These are phyloP conservation scores for Cheirogaleus major DNA, from an alignment of 2,797 vertebrate species.

Conservation along the genomic window DNA sequence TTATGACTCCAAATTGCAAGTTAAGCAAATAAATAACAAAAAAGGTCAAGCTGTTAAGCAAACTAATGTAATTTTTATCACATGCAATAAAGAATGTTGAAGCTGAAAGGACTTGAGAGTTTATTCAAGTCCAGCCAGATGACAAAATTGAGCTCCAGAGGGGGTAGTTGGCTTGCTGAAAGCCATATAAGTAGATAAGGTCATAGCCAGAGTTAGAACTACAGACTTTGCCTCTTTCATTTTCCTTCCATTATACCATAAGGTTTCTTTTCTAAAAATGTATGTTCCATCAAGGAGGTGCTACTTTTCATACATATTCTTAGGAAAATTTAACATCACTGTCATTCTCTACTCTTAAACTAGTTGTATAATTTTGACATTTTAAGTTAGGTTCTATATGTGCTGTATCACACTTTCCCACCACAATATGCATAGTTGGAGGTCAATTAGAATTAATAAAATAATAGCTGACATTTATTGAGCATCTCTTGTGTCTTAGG, in stretches of 20 bases:
- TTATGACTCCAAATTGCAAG: neutral
- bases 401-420: slow-evolving; percentile 13
- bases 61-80: slow-evolving; percentile 4
- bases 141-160: neutral
- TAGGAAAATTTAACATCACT: slow-evolving; percentile 54
- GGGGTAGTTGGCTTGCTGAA: neutral
- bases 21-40: neutral
- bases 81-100: neutral
- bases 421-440: neutral
- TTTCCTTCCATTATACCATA: slow-evolving; percentile 49
- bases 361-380: slow-evolving; percentile 32
- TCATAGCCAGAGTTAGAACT: slow-evolving; percentile 44
- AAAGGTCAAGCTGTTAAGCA: neutral
- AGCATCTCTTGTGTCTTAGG: neutral
- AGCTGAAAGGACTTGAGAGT: neutral
- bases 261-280: slow-evolving; percentile 69
- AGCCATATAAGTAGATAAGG: neutral
- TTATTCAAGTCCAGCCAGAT: neutral
- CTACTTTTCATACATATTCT: slow-evolving; percentile 53
- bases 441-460: neutral
- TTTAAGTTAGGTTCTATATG: neutral
- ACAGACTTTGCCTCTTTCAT: neutral
- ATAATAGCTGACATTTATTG: neutral
- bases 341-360: slow-evolving; percentile 25
- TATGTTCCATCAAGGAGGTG: slow-evolving; percentile 39